These are phyloP conservation scores for Phortica magna DNA, from an alignment of 2,888 invertebrate species.

Conservation along the genomic window DNA sequence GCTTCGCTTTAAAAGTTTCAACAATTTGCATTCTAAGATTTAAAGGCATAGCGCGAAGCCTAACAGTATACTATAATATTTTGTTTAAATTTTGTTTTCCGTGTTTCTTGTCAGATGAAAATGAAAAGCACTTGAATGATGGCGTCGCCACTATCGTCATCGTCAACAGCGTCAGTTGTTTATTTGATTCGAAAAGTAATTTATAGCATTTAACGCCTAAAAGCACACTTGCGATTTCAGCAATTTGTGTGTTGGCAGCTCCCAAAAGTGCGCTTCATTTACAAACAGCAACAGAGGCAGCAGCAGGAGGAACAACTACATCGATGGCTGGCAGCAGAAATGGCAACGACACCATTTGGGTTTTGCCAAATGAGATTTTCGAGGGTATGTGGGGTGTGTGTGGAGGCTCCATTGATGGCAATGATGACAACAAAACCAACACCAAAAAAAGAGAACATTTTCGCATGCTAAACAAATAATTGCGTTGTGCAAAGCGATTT, in stretches of 20 bases:
- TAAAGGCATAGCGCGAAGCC: neutral
- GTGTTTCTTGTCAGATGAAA: neutral
- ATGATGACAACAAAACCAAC: no score
- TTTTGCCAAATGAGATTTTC: constrained; percentile 24
- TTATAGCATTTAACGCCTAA: constrained; percentile 61
- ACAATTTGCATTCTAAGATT: no score
- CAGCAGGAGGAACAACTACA: constrained; percentile 17
- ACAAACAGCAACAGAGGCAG: constrained; percentile 40
- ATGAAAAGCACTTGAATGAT: neutral
- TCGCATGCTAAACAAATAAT: constrained; percentile 22
- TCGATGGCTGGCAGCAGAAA: neutral
- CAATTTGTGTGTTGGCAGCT: constrained; percentile 59
- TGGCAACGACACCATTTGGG: neutral
- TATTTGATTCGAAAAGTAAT: constrained; percentile 58
- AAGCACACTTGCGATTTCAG: constrained; percentile 62
- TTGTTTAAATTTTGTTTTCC: neutral
- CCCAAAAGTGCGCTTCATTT: constrained; percentile 38
- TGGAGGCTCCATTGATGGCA: neutral
- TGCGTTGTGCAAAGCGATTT: constrained; percentile 22
- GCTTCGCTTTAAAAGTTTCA: no score
- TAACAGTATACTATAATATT: neutral
- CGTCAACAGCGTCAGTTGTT: constrained; percentile 37
- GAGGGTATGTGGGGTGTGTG: neutral
- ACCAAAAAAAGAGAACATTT: neutral
- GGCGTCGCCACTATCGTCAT: neutral